A percentile compares a stretch with the other conserved stretches of the same genome.
phyloP scores from a whole-genome alignment of 2,888 invertebrate species.

The Morpho deidamia region DNA sequence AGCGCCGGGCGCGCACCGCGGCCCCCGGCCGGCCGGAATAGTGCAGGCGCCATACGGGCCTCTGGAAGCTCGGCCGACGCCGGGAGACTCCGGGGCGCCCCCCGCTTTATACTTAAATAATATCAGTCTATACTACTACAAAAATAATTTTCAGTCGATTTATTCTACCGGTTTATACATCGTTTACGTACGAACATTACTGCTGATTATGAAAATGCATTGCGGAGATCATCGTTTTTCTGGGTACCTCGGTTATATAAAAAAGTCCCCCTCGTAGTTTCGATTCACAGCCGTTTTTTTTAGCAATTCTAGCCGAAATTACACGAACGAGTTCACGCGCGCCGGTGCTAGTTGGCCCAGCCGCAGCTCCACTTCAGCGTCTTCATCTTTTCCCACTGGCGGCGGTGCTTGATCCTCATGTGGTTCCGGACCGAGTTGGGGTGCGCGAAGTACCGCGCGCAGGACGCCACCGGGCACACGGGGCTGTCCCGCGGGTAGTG shows the following conservation, averaged over 20 bases:
- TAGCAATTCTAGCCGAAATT: conserved; percentile 19
- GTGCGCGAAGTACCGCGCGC: conserved; percentile 87
- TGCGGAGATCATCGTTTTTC: conserved; percentile 59
- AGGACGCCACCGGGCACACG: conserved; percentile 86
- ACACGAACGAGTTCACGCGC: conserved; percentile 16
- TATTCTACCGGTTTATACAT: conserved; percentile 65
- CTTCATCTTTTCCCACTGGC: conserved; percentile 91
- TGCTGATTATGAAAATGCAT: conserved; percentile 61
- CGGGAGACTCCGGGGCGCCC: conserved; percentile 24
- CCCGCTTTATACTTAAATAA: conserved; percentile 53
- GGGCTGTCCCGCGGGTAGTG: conserved; percentile 92
- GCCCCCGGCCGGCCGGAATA: background rate
- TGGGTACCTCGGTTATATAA: conserved; percentile 29
- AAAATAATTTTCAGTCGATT: conserved; percentile 78
- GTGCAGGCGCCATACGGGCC: background rate
- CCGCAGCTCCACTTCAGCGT: conserved; percentile 85
- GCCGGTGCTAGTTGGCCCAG: conserved; percentile 59
- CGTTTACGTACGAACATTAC: conserved; percentile 39
- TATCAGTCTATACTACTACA: conserved; percentile 78
- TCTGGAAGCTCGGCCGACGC: background rate
- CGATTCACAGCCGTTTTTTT: conserved; percentile 35
- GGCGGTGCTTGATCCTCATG: conserved; percentile 89
- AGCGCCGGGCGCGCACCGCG: conserved; percentile 28
- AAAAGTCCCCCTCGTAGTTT: conserved; percentile 33
- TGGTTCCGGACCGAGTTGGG: conserved; percentile 93